Evolutionary conservation across 2,797 vertebrate species (phyloP).

Genomic region (Rousettus madagascariensis): DNA sequence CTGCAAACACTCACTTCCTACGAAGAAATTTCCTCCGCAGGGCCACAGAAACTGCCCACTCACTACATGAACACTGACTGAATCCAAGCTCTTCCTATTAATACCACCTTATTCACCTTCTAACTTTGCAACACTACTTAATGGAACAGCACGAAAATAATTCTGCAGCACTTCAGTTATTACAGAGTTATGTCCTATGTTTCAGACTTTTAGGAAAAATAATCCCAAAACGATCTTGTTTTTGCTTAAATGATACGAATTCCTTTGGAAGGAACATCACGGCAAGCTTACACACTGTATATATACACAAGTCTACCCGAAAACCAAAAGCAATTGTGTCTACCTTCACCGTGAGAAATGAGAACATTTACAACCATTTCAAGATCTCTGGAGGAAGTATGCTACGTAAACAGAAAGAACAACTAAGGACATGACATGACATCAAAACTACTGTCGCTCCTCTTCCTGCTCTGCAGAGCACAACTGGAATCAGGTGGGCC

Average conservation of each 20-base stretch:
- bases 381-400: neutral
- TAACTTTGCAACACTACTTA: neutral
- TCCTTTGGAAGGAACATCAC: neutral
- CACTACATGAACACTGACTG: neutral
- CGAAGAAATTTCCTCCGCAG: neutral
- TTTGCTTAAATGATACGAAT: neutral
- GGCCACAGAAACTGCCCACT: neutral
- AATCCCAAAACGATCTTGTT: neutral
- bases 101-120: neutral
- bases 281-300: neutral
- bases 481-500: neutral
- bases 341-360: neutral
- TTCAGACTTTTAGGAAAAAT: neutral
- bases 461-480: neutral
- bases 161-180: neutral
- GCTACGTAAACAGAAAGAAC: neutral
- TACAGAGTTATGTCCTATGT: neutral
- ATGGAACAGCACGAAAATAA: neutral
- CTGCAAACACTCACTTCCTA: neutral
- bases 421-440: neutral
- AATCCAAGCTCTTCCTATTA: neutral
- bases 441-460: neutral
- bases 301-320: neutral
- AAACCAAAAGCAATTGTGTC: neutral
- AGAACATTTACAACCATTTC: neutral